Evolutionary conservation across 2,113 vertebrate species (phyloP).

Genomic region (Corythaeola cristata): DNA sequence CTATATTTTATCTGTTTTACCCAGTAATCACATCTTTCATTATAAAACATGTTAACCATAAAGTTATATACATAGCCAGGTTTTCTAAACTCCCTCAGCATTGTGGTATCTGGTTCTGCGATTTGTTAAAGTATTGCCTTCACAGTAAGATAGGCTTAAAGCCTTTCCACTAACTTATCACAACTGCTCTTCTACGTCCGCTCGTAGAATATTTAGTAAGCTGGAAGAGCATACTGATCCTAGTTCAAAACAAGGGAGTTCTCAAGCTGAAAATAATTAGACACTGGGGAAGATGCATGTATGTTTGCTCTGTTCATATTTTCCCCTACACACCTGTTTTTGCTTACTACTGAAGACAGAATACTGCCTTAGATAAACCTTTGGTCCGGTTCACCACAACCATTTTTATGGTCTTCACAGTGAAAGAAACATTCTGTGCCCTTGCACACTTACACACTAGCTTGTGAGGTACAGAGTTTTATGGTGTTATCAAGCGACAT

Average conservation of each 20-base stretch:
- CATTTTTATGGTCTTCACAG: background rate
- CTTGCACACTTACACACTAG: background rate
- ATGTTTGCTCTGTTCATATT: background rate
- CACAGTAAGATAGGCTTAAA: background rate
- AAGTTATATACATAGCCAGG: background rate
- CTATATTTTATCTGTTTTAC: background rate
- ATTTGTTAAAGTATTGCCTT: background rate
- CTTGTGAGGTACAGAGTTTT: background rate
- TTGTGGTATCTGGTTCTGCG: background rate
- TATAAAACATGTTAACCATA: background rate
- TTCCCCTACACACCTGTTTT: background rate
- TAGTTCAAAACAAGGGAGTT: background rate
- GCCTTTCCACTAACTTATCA: background rate
- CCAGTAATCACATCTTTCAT: background rate
- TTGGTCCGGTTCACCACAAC: background rate
- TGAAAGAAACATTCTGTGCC: background rate
- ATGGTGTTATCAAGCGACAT: background rate
- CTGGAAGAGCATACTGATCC: background rate
- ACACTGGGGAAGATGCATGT: background rate
- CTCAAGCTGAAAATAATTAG: background rate
- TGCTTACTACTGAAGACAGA: background rate
- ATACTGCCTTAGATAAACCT: background rate
- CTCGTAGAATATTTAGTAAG: background rate
- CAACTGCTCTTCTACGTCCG: fast-evolving
- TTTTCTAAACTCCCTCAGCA: background rate